A percentile compares a stretch with the other conserved stretches of the same genome.
Conservation (phyloP, 2,888 invertebrate species). For the Drosophila infuscata region DNA sequence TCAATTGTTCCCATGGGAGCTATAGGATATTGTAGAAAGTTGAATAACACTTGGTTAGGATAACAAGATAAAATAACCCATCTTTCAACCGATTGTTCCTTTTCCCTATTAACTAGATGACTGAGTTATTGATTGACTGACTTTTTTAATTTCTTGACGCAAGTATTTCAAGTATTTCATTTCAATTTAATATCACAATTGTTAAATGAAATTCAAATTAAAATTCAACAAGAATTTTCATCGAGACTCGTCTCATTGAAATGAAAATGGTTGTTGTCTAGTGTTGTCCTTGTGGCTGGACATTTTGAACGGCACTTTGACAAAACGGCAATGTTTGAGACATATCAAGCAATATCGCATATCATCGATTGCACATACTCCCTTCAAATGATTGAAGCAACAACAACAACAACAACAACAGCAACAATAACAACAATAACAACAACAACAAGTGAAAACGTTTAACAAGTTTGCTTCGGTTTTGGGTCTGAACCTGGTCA, state of each 20-base stretch:
- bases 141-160: neutral
- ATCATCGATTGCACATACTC: constrained; percentile 55
- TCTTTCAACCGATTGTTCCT: neutral
- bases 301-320: constrained; percentile 19
- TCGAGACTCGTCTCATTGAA: neutral
- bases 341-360: constrained; percentile 56
- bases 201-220: neutral
- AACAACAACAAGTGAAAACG: constrained; percentile 22
- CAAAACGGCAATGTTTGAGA: constrained; percentile 50
- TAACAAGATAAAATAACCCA: neutral
- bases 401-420: constrained; percentile 9
- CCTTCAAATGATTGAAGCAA: constrained; percentile 42
- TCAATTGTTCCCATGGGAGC: fast-evolving
- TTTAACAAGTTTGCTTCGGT: constrained; percentile 58
- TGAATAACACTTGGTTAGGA: neutral
- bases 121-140: neutral
- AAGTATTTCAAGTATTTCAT: neutral
- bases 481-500: constrained; percentile 44
- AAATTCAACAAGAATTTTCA: neutral
- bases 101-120: neutral
- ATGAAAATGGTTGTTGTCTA: constrained; percentile 15
- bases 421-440: constrained; percentile 10
- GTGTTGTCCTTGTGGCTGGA: constrained; percentile 34
- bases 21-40: neutral
- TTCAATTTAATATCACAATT: neutral